Percentiles rank a stretch among this genome's conserved stretches.
phyloP scores from a whole-genome alignment of 2,113 vertebrate species.

The Cromileptes altivelis region DNA sequence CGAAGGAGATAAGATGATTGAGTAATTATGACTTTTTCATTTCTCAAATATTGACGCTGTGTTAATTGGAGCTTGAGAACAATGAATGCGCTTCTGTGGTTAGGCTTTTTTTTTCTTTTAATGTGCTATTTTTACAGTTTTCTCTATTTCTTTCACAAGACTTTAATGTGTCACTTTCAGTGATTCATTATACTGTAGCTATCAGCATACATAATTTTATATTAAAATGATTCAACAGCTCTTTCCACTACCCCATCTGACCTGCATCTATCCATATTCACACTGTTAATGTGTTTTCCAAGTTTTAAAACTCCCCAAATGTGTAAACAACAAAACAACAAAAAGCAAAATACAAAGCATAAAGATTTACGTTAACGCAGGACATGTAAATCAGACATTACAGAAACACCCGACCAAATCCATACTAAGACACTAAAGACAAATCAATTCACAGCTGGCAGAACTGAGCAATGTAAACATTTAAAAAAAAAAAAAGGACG shows the following conservation, averaged over 20 bases:
- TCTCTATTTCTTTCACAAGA: background rate
- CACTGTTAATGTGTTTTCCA: background rate
- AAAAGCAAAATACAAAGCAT: background rate
- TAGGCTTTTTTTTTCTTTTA: slow-evolving; percentile 6
- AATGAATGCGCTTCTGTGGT: slow-evolving; percentile 57
- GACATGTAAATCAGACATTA: background rate
- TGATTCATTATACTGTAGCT: background rate
- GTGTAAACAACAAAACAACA: background rate
- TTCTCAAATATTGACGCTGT: slow-evolving; percentile 77
- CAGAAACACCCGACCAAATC: too few relatives aligned
- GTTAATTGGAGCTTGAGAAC: slow-evolving; percentile 75
- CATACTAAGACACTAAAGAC: background rate
- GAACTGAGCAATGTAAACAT: background rate
- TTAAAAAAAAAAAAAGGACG: background rate
- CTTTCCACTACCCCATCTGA: background rate
- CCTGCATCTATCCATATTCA: background rate
- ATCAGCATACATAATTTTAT: background rate
- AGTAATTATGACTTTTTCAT: slow-evolving; percentile 76
- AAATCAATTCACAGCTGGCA: background rate
- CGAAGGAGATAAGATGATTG: slow-evolving; percentile 78
- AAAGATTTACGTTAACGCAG: background rate
- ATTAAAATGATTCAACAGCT: background rate
- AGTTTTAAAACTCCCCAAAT: background rate
- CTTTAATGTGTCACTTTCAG: background rate
- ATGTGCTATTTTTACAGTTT: background rate